Percentiles rank a stretch among this genome's conserved stretches.
phyloP scores from a whole-genome alignment of 2,113 vertebrate species.

The Channa argus region DNA sequence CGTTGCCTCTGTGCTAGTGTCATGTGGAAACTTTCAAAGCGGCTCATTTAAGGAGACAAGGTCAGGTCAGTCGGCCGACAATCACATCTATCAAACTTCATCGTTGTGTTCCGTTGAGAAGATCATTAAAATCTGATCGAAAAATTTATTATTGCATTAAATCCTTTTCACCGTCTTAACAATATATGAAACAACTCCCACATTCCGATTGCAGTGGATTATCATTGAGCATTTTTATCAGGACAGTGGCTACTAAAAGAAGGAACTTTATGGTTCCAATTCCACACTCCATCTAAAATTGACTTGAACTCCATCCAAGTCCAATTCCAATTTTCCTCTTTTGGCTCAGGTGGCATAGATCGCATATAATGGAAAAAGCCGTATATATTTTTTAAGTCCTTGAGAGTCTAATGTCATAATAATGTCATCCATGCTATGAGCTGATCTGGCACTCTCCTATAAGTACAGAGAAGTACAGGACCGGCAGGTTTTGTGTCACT shows the following conservation, averaged over 20 bases:
- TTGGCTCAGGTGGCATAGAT: constrained; percentile 4
- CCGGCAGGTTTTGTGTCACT: too few relatives aligned
- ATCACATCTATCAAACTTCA: constrained; percentile 22
- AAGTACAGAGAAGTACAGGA: too few relatives aligned
- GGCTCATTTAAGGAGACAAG: constrained; percentile 48
- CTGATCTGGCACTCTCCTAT: neutral
- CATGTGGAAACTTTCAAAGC: constrained; percentile 47
- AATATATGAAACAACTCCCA: neutral
- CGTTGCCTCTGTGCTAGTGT: constrained; percentile 23
- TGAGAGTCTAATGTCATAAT: neutral
- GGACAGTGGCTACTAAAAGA: constrained; percentile 20
- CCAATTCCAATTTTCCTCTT: constrained; percentile 14
- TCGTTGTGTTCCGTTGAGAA: neutral
- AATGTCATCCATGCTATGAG: constrained; percentile 8
- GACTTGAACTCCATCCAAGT: constrained; percentile 14
- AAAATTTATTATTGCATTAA: too few relatives aligned
- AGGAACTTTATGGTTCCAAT: constrained; percentile 17
- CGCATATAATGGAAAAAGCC: neutral
- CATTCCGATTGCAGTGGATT: neutral
- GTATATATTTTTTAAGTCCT: constrained; percentile 23
- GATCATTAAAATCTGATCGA: neutral
- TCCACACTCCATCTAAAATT: constrained; percentile 6
- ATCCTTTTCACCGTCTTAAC: neutral
- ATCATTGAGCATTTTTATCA: neutral
- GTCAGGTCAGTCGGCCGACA: constrained; percentile 45